A percentile compares a stretch with the other conserved stretches of the same genome.
Evolutionary conservation across 2,888 invertebrate species (phyloP).

Genomic region (Punctoribates punctum): DNA sequence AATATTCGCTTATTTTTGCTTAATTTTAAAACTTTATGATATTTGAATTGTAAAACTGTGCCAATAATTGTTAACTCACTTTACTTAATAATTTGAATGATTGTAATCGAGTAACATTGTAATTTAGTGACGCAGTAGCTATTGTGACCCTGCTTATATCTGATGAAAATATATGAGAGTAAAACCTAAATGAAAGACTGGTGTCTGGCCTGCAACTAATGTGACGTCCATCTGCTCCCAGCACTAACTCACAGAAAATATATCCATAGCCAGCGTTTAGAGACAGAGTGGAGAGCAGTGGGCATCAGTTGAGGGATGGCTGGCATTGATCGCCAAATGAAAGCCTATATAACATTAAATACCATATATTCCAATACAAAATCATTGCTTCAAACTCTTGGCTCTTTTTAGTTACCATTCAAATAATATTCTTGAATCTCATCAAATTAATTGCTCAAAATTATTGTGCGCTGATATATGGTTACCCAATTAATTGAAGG

Average conservation of each 20-base stretch:
- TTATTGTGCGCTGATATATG: not conserved
- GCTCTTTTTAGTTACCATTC: not conserved
- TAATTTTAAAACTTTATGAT: too few relatives aligned
- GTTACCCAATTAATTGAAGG: too few relatives aligned
- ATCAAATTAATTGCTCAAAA: too few relatives aligned
- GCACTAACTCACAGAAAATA: constrained; percentile 2
- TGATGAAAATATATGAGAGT: not conserved
- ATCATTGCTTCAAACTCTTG: not conserved
- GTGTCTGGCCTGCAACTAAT: constrained; percentile 35
- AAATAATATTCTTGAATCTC: too few relatives aligned
- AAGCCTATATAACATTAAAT: not conserved
- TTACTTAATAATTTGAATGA: too few relatives aligned
- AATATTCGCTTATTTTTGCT: too few relatives aligned
- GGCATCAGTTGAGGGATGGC: not conserved
- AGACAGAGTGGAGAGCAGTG: not conserved
- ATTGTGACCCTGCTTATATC: too few relatives aligned
- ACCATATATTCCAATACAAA: not conserved
- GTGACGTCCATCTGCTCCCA: constrained; percentile 38
- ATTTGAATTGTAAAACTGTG: too few relatives aligned
- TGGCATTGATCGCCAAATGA: not conserved
- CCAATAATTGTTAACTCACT: too few relatives aligned
- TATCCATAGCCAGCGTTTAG: too few relatives aligned
- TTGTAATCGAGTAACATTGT: too few relatives aligned
- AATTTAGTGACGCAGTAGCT: too few relatives aligned
- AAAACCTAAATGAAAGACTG: constrained; percentile 33